Base-by-base conservation (phyloP, 2,113 vertebrate genomes). In the Trichomycterus rosablanca region DNA sequence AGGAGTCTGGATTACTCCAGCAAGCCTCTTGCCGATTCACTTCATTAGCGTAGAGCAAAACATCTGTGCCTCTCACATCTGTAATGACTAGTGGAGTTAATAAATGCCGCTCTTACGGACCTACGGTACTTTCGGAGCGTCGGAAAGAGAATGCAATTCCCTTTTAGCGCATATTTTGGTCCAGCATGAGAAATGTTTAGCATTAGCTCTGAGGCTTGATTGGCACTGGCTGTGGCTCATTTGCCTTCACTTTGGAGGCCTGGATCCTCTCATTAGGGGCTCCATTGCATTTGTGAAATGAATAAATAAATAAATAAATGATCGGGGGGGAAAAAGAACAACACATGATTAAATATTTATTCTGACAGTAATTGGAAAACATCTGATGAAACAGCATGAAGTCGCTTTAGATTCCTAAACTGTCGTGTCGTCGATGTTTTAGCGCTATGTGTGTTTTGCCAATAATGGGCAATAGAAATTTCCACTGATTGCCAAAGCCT, bases 261-360 rank as follows among this genome's bases (percentile, higher is more conserved):
- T 37, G 34, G 12, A 32, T 55, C 40, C 32, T 46, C 35, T 67
- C 59, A 67, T 67, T 59, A 59, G 20, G n/a, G 34, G 20, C 3
- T 32, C 16, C 30, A 35, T 35, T 59, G 23, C 22, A 30, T 42
- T 45, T 39, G 64, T 1, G 44, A 58, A 62, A 60, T 43, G 60
- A 67, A n/a, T 71, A 46, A 74, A 69, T 66, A 62, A 52, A 66
- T 69, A 54, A 65, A 54, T 58, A 45, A 26, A 34, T 22, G 22
- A n/a, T 14, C n/a, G 16, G n/a, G n/a, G n/a, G n/a, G n/a, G 26
- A 68, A 63, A 66, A 40, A 23, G 51, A 30, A 51, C 46, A 75
- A 71, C 65, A 62, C 62, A 62, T 72, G 52, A 66, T 75, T 69
- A 69, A 72, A 72, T 66, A 75, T 75, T 66, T 72, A 75, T 72